Conservation (phyloP, 2,888 invertebrate species). For the Pachymerium ferrugineum region DNA sequence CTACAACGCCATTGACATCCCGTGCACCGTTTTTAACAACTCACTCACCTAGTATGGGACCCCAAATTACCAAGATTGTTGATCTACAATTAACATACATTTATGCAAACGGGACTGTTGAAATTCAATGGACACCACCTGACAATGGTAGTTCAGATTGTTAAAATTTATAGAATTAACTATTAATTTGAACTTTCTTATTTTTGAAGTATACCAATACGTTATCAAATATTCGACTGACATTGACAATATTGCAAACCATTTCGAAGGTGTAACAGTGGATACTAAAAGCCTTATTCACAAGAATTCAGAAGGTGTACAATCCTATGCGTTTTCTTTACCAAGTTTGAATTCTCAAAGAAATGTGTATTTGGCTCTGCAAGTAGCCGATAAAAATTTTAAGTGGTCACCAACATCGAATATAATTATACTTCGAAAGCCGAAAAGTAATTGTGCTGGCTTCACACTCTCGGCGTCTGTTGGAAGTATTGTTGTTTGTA, state of each 20-base stretch:
- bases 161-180: neutral
- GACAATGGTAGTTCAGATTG: neutral
- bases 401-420: neutral
- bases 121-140: slow-evolving; percentile 4
- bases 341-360: no score
- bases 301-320: neutral
- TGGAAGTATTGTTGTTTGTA: no score
- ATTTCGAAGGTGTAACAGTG: neutral
- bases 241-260: neutral
- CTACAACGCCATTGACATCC: no score
- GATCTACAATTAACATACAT: neutral
- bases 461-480: no score
- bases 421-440: neutral
- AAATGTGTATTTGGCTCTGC: neutral
- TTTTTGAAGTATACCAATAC: neutral
- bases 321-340: neutral
- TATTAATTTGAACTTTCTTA: neutral
- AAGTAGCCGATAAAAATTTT: neutral
- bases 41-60: no score
- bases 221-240: neutral
- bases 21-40: no score
- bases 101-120: neutral
- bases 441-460: no score
- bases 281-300: no score
- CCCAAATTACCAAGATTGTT: neutral